Base-by-base conservation (phyloP, 1,140 invertebrate genomes). In the Heliconius congener region DNA sequence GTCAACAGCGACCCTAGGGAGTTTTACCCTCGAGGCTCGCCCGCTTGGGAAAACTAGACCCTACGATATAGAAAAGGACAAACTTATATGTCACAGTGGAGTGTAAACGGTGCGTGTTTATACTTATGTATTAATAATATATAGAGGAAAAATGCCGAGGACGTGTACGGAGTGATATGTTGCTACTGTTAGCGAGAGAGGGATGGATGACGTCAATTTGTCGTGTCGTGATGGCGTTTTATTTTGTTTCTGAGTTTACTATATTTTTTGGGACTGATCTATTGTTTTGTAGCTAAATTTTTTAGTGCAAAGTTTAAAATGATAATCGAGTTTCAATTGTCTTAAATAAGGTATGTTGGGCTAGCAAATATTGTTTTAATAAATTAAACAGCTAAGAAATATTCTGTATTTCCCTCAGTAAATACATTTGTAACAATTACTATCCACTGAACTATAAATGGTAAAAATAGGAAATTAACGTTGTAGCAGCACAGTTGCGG, bases 61-160 rank as follows among this genome's bases (percentile, higher is more conserved):
- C 92, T 93, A 94, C 93, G 93, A 94, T 94, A 94, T 93, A 92
- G 91, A 94, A 93, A 91, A 88, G 89, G 93, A 94, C 86, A 81
- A 86, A 81, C 80, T 82, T 86, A 93, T 86, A 84, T 83, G 85
- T 74, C 71, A 75, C 71, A 66, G 76, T 79, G 77, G 73, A 78
- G 89, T 82, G 81, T 73, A 83, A 93, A 83, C 84, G 86, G 91
- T 86, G 90, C 89, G 86, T 85, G 76, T 86, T 83, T 90, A 86
- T 93, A 93, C 88, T 92, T 93, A 93, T 93, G 87, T 93, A 93
- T 93, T 93, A 93, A 93, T 94, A 94, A 94, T 94, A 93, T 94
- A 93, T 93, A 94, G 90, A 93, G 92, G 92, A 93, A 93, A 94
- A 94, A 94, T 93, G 90, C 86, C 88, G 93, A 90, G 91, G 89